Base-by-base conservation (phyloP, 2,888 invertebrate genomes). In the Dynastes maya region DNA sequence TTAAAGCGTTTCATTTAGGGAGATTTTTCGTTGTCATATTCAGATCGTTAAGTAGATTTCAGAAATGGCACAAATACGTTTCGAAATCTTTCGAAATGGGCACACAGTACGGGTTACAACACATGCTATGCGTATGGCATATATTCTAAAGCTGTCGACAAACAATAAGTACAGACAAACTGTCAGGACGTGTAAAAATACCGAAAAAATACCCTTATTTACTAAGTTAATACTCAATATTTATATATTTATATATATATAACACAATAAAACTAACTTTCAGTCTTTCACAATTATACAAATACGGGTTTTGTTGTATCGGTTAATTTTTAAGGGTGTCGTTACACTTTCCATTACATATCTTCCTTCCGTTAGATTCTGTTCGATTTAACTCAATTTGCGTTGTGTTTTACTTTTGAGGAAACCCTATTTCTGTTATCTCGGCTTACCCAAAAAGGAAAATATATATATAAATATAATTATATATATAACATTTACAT, bases 191-290 rank as follows among this genome's bases (percentile, higher is more conserved):
- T 74, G 79, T 77, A 79, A 79, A 79, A 79, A 79, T 79, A 79
- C 79, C 77, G 77, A 68, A 51, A 13, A n/a, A 45, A 13, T 77
- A 76, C 45, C 76, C 84, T 83, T 86, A 85, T 82, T 37, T 27
- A 82, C 85, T 86, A 86, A 83, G 83, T 84, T 84, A 84, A 84
- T 86, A 87, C 86, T 87, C 86, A 74, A 78, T 76, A 75, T 80
- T 78, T 68, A 74, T 78, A 70, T 78, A 78, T 74, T 65, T 77
- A 63, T 76, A 76, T 72, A 64, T 72, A 79, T 85, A 87, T 84
- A 85, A 88, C 88, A 88, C 88, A 88, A 88, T 88, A 88, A 87
- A 88, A 87, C 87, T 88, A 88, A 85, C 86, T 84, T 88, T 88
- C 88, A 88, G 88, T 88, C 88, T 82, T 45, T 88, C 86, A 87